Evolutionary conservation across 1,140 invertebrate genomes (phyloP).

Genomic region (Drosophila nannoptera): DNA sequence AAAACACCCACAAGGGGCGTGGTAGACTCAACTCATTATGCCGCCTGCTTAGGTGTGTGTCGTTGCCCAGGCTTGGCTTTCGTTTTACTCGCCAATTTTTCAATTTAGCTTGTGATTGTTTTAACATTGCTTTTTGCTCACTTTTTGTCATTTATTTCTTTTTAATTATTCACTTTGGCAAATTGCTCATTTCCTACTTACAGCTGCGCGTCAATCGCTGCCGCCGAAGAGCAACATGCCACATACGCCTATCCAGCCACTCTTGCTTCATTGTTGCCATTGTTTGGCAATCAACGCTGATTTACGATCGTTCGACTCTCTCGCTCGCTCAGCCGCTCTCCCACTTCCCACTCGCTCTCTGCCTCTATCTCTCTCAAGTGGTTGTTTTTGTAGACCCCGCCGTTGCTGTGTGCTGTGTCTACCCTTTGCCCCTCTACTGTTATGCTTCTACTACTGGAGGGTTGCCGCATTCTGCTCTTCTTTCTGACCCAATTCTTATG

Average conservation of each 20-base stretch:
- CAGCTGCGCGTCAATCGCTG: slow-evolving; percentile 9
- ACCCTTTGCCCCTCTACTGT: slow-evolving; percentile 7
- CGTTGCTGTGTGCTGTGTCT: not conserved
- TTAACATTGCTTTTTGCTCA: slow-evolving; percentile 2
- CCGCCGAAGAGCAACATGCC: slow-evolving; percentile 1
- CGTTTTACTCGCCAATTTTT: slow-evolving; percentile 22
- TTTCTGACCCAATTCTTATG: slow-evolving; percentile 28
- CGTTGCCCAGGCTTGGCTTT: slow-evolving; percentile 27
- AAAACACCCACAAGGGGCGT: slow-evolving; percentile 28
- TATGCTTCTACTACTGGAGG: slow-evolving; percentile 1
- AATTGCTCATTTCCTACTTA: slow-evolving; percentile 73
- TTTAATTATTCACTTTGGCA: slow-evolving; percentile 77
- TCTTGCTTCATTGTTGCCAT: slow-evolving; percentile 38
- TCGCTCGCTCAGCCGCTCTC: not conserved
- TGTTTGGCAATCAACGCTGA: slow-evolving; percentile 74
- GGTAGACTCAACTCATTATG: slow-evolving; percentile 19
- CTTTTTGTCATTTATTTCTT: slow-evolving; percentile 62
- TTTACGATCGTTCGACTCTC: slow-evolving; percentile 52
- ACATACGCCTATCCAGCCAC: not conserved
- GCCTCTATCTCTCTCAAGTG: slow-evolving; percentile 1
- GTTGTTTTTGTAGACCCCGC: slow-evolving; percentile 5
- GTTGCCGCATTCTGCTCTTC: slow-evolving; percentile 9
- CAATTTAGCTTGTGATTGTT: slow-evolving; percentile 5
- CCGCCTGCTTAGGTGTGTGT: slow-evolving; percentile 20
- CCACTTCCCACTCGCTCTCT: not conserved